Evolutionary conservation across 2,888 invertebrate genomes (phyloP).

Genomic region (Sinodicranocentrus sp.): DNA sequence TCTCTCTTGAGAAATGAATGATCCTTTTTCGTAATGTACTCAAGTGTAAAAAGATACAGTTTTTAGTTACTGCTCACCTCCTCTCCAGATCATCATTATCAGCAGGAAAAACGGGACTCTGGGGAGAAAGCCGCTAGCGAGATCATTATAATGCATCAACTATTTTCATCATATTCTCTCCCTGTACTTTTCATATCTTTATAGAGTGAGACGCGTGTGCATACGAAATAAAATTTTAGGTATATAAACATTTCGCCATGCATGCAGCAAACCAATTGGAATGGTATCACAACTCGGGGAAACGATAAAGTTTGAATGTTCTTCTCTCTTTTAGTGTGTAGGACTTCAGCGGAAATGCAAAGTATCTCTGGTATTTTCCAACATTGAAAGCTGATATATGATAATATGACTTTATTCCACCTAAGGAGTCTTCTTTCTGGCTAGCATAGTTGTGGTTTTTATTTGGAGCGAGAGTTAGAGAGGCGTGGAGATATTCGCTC

Average conservation of each 20-base stretch:
- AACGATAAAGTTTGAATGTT: neutral
- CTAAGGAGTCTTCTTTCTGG: neutral
- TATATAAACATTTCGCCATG: neutral
- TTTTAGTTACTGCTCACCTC: slow-evolving; percentile 56
- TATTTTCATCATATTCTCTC: slow-evolving; percentile 10
- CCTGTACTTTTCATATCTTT: neutral
- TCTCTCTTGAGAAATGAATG: neutral
- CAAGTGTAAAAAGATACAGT: neutral
- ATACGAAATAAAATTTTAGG: too few relatives aligned
- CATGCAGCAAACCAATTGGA: slow-evolving; percentile 3
- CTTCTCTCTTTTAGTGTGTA: neutral
- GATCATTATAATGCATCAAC: slow-evolving; percentile 34
- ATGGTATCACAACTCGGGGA: neutral
- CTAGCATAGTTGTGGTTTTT: too few relatives aligned
- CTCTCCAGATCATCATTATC: slow-evolving; percentile 37
- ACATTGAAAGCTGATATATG: slow-evolving; percentile 2
- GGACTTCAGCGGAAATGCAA: neutral
- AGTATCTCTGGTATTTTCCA: neutral
- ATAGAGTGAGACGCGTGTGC: neutral
- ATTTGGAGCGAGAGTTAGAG: too few relatives aligned
- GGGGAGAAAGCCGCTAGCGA: slow-evolving; percentile 25
- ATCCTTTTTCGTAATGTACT: neutral
- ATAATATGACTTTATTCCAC: slow-evolving; percentile 38
- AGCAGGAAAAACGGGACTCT: slow-evolving; percentile 42
- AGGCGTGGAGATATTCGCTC: too few relatives aligned